Conservation (phyloP, 2,797 vertebrate genomes). For the Neopelma chrysocephalum region DNA sequence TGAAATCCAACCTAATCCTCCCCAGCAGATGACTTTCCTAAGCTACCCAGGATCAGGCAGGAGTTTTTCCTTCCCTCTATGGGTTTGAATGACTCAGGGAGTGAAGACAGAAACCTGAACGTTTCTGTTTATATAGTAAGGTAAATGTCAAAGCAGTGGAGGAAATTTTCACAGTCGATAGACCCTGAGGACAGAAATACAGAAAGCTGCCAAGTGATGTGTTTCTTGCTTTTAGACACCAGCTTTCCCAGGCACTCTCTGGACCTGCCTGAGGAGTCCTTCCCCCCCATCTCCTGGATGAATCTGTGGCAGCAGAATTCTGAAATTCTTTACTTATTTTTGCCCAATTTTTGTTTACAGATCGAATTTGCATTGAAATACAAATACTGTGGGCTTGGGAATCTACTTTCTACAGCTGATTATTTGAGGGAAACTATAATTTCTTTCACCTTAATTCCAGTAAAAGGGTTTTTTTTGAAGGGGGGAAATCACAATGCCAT, state of each 20-base stretch:
- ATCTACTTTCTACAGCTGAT: neutral
- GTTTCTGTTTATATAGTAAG: neutral
- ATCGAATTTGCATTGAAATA: neutral
- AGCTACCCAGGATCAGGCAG: neutral
- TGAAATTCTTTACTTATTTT: neutral
- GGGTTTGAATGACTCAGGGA: neutral
- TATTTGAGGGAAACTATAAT: neutral
- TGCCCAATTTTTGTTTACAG: neutral
- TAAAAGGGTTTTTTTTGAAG: neutral
- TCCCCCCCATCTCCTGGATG: neutral
- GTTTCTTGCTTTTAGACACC: neutral
- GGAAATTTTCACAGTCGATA: neutral
- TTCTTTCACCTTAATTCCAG: neutral
- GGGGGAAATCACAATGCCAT: neutral
- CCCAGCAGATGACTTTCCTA: neutral
- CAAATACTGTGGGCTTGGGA: accelerated
- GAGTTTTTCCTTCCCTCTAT: neutral
- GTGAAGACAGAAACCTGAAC: neutral
- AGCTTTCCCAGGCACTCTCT: neutral
- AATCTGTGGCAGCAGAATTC: neutral
- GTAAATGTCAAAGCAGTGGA: neutral
- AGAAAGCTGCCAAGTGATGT: neutral
- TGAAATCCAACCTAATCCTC: accelerated
- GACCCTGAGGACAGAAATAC: neutral
- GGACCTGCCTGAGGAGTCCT: neutral